Percentiles rank a stretch among this genome's conserved stretches.
phyloP scores from a whole-genome alignment of 2,888 invertebrate genomes.

The Gastracanthus pulcherrimus region DNA sequence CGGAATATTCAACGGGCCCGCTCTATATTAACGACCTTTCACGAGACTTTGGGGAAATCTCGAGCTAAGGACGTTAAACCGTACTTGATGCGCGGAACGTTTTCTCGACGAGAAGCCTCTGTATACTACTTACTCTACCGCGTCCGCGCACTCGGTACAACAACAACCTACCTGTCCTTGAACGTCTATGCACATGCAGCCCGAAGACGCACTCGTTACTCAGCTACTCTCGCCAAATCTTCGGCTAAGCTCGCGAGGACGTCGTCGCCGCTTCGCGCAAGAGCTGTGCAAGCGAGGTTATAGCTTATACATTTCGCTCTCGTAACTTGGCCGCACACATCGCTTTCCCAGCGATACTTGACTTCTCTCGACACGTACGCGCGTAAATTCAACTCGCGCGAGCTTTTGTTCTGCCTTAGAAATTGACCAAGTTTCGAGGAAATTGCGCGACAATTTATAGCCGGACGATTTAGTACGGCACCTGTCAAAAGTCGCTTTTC shows the following conservation, averaged over 20 bases:
- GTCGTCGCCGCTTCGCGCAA: too few relatives aligned
- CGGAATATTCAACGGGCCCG: conserved; percentile 46
- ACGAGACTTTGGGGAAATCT: conserved; percentile 45
- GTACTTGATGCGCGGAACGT: neutral
- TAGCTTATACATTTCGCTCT: too few relatives aligned
- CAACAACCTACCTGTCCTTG: neutral
- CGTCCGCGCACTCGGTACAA: neutral
- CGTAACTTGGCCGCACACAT: too few relatives aligned
- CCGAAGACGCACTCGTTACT: too few relatives aligned
- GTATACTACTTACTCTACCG: neutral
- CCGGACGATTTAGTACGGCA: conserved; percentile 65
- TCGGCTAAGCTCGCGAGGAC: too few relatives aligned
- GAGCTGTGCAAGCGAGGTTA: too few relatives aligned
- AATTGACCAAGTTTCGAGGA: conserved; percentile 74
- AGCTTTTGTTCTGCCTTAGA: conserved; percentile 62
- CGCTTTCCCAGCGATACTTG: too few relatives aligned
- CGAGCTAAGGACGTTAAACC: conserved; percentile 16
- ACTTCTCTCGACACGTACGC: conserved; percentile 41
- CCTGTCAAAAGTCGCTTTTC: neutral
- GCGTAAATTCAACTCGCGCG: conserved; percentile 43
- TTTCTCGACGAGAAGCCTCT: neutral
- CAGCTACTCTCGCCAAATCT: too few relatives aligned
- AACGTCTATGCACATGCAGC: too few relatives aligned
- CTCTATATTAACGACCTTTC: conserved; percentile 34
- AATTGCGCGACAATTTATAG: conserved; percentile 73